Base-by-base conservation (phyloP, 2,888 invertebrate species). In the Branchinecta sandiegonensis region DNA sequence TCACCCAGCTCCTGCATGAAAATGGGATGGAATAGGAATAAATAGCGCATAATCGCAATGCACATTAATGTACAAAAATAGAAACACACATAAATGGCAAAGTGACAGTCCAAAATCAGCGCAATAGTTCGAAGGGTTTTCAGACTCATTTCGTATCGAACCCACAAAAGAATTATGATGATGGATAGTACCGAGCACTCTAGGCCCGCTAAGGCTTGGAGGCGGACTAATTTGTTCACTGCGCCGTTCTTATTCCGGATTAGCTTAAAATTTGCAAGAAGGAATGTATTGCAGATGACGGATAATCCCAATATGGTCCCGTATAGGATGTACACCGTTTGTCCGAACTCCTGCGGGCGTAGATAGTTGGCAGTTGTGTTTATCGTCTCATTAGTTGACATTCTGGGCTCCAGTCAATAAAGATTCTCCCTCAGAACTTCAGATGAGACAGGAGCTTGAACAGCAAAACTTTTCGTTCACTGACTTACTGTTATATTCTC, bases 181-280 rank as follows among this genome's bases (percentile, higher is more conserved):
- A 17, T 9, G 14, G 56, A 56, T 56, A 56, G 14, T 14, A 56
- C 14, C 1, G 56, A 56, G 17, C 56, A 56, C 17, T 56, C 56
- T 10, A 56, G 10, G 1, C 56, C 56, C 14, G 56, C 56, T 9
- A 56, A 10, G n/a, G 56, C 56, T 56, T 56, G 56, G 56, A 56
- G 56, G n/a, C 56, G 56, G 17, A 56, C 56, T n/a, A 56, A 17
- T 56, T 56, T 56, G 56, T 56, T 56, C n/a, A 56, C 56, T 56
- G 56, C 56, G 9, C 56, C 56, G 17, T n/a, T 56, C 17, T 17
- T n/a, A 56, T 56, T 56, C 17, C 56, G 8, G 1, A 56, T 56
- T 10, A 17, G 14, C 9, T 56, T 56, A 56, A 56, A 56, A 10
- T 56, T 56, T n/a, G 8, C n/a, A n/a, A 56, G 10, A 14, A 56